Conservation (phyloP, 1,140 invertebrate genomes). For the Drosophila sechellia region DNA sequence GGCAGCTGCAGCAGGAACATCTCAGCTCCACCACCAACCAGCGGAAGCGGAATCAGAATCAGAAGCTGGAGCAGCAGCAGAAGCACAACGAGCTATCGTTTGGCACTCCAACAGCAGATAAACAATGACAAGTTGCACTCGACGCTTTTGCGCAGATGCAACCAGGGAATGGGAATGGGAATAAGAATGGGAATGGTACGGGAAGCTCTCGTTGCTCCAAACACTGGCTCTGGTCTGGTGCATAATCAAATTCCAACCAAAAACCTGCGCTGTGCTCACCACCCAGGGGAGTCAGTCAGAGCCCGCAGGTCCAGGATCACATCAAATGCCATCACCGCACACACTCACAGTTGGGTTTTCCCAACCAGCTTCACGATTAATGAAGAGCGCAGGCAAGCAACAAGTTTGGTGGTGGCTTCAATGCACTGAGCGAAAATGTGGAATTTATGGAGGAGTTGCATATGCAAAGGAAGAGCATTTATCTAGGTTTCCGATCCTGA, state of each 20-base stretch:
- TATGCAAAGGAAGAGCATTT: too few species aligned
- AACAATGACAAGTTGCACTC: slow-evolving; percentile 65
- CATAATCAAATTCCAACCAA: slow-evolving; percentile 53
- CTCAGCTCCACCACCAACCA: slow-evolving; percentile 18
- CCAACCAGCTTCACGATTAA: slow-evolving; percentile 41
- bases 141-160: slow-evolving; percentile 47
- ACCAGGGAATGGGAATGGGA: slow-evolving; percentile 19
- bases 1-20: slow-evolving; percentile 40
- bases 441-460: too few species aligned
- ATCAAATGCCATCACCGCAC: slow-evolving; percentile 46
- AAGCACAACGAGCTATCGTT: slow-evolving; percentile 46
- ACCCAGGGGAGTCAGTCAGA: slow-evolving; percentile 44
- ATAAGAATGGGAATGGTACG: slow-evolving; percentile 7
- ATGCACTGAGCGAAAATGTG: slow-evolving; percentile 4
- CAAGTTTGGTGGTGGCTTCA: slow-evolving; percentile 31
- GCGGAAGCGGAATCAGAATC: slow-evolving; percentile 37
- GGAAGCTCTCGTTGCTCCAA: slow-evolving; percentile 8
- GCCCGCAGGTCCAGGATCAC: slow-evolving; percentile 29
- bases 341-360: slow-evolving; percentile 5
- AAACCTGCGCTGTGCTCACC: slow-evolving; percentile 24
- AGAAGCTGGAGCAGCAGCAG: slow-evolving; percentile 38
- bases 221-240: slow-evolving; percentile 15
- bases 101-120: slow-evolving; percentile 39
- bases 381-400: slow-evolving; percentile 43
- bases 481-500: neutral